Evolutionary conservation across 2,888 invertebrate genomes (phyloP).

Genomic region (Dolichomitus sp.): DNA sequence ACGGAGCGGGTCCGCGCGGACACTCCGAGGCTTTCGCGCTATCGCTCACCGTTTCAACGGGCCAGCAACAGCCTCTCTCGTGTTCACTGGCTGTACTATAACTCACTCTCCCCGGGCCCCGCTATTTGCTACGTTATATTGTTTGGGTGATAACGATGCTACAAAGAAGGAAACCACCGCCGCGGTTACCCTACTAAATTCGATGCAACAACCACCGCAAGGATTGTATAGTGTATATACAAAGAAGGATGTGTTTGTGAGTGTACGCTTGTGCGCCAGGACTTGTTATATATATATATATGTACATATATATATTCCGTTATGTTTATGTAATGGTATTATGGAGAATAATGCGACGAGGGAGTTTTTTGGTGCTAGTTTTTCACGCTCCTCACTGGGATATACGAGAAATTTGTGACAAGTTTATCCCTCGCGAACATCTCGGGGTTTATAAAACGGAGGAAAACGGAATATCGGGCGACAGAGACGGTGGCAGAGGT

Average conservation of each 20-base stretch:
- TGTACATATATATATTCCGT: background rate
- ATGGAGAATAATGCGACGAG: background rate
- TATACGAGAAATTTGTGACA: constrained; percentile 39
- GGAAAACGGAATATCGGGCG: constrained; percentile 36
- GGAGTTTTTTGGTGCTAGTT: background rate
- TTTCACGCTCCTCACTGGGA: background rate
- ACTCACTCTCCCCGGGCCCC: background rate
- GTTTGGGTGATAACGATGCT: constrained; percentile 12
- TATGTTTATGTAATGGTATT: constrained; percentile 16
- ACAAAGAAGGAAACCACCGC: background rate
- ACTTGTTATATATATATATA: background rate
- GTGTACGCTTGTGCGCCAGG: background rate
- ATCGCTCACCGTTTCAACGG: constrained; percentile 36
- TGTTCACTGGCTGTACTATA: background rate
- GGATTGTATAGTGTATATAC: background rate
- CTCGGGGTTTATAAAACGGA: constrained; percentile 4
- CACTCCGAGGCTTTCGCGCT: constrained; percentile 35
- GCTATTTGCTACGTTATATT: background rate
- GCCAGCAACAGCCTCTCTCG: constrained; percentile 46
- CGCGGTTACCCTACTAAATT: constrained; percentile 3
- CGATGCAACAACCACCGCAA: background rate
- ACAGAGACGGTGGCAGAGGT: constrained; percentile 20
- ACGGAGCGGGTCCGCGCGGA: constrained; percentile 30
- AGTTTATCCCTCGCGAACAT: constrained; percentile 39
- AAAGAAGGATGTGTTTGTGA: background rate